Conservation (phyloP, 2,888 invertebrate species). For the Smittia sp. region DNA sequence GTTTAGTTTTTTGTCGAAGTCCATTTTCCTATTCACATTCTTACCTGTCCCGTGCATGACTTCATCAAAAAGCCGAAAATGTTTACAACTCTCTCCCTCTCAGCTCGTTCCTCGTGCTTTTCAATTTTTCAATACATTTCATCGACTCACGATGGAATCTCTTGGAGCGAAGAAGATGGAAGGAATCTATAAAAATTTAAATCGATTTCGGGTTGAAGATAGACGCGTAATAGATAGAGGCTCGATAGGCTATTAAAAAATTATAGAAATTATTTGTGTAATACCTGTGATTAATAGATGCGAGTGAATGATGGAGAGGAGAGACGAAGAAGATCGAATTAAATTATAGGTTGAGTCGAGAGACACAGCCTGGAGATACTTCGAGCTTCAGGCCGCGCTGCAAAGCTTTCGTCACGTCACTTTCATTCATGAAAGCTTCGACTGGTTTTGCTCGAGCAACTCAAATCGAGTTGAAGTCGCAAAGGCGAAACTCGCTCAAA, state of each 20-base stretch:
- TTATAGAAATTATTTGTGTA: slow-evolving; percentile 31
- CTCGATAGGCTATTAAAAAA: slow-evolving; percentile 31
- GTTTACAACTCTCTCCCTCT: slow-evolving; percentile 7
- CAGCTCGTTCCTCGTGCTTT: background rate
- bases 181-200: background rate
- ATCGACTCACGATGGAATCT: slow-evolving; percentile 27
- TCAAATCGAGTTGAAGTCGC: too few species aligned
- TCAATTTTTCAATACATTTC: slow-evolving; percentile 16
- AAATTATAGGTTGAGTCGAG: slow-evolving; percentile 12
- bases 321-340: background rate
- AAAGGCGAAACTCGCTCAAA: too few species aligned
- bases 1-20: too few species aligned
- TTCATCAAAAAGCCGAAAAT: slow-evolving; percentile 21
- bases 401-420: too few species aligned
- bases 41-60: slow-evolving; percentile 29
- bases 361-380: too few species aligned
- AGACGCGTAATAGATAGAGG: slow-evolving; percentile 1
- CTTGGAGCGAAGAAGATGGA: background rate
- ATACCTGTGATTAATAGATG: slow-evolving; percentile 31
- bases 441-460: background rate
- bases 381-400: too few species aligned
- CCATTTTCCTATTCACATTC: too few species aligned
- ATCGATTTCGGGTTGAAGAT: slow-evolving; percentile 23
- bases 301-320: background rate
- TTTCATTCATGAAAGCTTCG: background rate